phyloP scores from a whole-genome alignment of 2,797 vertebrate genomes.

The Setipinna tenuifilis region DNA sequence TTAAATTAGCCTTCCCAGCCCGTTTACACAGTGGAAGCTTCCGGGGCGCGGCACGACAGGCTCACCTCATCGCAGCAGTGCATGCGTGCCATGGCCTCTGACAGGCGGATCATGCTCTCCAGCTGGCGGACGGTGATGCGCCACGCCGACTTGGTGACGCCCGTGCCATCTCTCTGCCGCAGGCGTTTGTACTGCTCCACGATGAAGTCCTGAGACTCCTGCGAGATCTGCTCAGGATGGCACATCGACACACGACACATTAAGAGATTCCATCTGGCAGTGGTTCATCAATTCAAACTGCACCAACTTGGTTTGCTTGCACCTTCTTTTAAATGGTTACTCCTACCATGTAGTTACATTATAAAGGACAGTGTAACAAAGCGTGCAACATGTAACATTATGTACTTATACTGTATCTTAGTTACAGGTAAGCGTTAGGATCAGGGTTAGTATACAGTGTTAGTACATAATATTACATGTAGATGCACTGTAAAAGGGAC shows the following conservation, averaged over 20 bases:
- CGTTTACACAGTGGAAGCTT: neutral
- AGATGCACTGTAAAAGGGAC: no score
- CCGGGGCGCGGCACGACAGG: neutral
- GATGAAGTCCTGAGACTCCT: slow-evolving; percentile 95
- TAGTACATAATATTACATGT: no score
- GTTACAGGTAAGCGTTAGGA: no score
- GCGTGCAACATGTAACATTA: no score
- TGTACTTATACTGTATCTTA: no score
- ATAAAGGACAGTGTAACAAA: neutral
- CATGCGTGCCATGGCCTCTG: slow-evolving; percentile 96
- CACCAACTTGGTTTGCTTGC: no score
- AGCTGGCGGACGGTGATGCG: slow-evolving; percentile 95
- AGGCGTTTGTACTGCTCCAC: slow-evolving; percentile 97
- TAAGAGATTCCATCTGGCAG: no score
- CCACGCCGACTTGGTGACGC: slow-evolving; percentile 92
- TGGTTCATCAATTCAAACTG: no score
- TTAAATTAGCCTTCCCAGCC: neutral
- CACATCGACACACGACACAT: rapidly evolving
- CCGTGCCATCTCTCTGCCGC: slow-evolving; percentile 88
- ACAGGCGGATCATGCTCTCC: slow-evolving; percentile 98
- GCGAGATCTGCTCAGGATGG: slow-evolving; percentile 83
- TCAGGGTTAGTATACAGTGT: no score
- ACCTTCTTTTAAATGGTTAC: no score
- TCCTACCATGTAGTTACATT: no score
- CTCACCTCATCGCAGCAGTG: slow-evolving; percentile 97